A percentile compares a stretch with the other conserved stretches of the same genome.
Evolutionary conservation across 2,888 invertebrate species (phyloP).

Genomic region (Mythimna vitellina): DNA sequence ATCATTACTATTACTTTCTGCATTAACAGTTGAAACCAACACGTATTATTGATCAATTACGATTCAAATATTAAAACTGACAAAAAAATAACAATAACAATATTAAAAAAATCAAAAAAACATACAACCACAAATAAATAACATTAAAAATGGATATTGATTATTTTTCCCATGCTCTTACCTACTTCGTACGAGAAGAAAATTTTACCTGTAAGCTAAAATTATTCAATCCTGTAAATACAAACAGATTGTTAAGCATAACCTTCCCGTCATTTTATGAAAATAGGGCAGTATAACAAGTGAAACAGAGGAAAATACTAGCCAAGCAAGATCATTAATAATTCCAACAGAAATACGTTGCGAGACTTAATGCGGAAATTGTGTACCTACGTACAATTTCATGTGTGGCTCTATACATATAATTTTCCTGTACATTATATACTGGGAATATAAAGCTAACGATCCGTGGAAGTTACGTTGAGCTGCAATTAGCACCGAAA

Average conservation of each 20-base stretch:
- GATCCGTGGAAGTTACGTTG: constrained; percentile 5
- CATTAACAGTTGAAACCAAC: too few species aligned
- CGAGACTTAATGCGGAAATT: constrained; percentile 49
- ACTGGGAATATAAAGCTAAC: constrained; percentile 20
- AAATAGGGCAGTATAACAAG: constrained; percentile 10
- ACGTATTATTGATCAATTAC: too few species aligned
- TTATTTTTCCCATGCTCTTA: too few species aligned
- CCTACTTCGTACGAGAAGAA: background rate
- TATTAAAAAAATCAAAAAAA: too few species aligned
- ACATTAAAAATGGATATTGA: too few species aligned
- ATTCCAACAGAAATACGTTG: constrained; percentile 40
- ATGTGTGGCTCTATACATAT: constrained; percentile 16
- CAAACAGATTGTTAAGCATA: background rate
- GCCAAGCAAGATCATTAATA: constrained; percentile 42
- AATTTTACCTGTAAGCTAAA: background rate
- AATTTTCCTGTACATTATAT: constrained; percentile 13
- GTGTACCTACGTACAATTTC: constrained; percentile 36
- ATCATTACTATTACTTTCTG: too few species aligned
- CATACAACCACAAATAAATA: too few species aligned
- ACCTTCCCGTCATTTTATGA: constrained; percentile 12
- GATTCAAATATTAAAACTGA: too few species aligned
- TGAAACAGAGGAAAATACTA: constrained; percentile 36
- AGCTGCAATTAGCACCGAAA: constrained; percentile 19
- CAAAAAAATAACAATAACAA: too few species aligned
- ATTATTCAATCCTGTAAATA: background rate